Evolutionary conservation across 2,113 vertebrate species (phyloP).

Genomic region (Amphiprion percula): DNA sequence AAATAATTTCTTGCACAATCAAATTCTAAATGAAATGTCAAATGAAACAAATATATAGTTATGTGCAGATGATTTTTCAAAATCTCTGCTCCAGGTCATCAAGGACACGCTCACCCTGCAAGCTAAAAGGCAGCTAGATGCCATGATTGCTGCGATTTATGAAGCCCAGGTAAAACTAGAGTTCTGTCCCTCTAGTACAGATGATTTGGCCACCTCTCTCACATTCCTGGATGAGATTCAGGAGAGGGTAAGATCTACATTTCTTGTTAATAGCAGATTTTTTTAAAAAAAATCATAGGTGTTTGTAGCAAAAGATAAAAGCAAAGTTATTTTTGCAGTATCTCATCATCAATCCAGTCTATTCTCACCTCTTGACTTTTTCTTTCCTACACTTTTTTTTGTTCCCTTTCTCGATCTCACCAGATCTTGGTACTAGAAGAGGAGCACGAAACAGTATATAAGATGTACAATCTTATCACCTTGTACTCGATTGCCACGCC

Average conservation of each 20-base stretch:
- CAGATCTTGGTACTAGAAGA: slow-evolving; percentile 87
- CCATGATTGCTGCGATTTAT: slow-evolving; percentile 84
- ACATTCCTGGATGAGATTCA: slow-evolving; percentile 89
- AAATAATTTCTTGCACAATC: not conserved
- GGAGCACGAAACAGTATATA: slow-evolving; percentile 81
- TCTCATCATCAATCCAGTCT: not conserved
- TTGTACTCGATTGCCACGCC: slow-evolving; percentile 83
- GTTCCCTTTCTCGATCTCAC: not conserved
- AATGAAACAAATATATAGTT: not conserved
- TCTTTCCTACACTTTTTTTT: not conserved
- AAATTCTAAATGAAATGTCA: not conserved
- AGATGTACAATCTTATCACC: slow-evolving; percentile 89
- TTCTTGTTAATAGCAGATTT: not conserved
- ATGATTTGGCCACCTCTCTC: slow-evolving; percentile 86
- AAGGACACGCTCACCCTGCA: slow-evolving; percentile 83
- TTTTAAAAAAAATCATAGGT: too few relatives aligned
- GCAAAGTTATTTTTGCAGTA: not conserved
- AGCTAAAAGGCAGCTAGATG: slow-evolving; percentile 87
- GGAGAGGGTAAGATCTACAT: slow-evolving; percentile 83
- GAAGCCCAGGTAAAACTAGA: slow-evolving; percentile 88
- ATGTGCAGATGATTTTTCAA: not conserved
- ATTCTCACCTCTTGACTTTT: not conserved
- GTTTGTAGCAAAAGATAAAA: not conserved
- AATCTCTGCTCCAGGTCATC: slow-evolving; percentile 81
- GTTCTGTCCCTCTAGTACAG: slow-evolving; percentile 80